Percentiles rank a stretch among this genome's conserved stretches.
Conservation (phyloP, 1,140 invertebrate species). For the Stenopsyche tienmushanensis region DNA sequence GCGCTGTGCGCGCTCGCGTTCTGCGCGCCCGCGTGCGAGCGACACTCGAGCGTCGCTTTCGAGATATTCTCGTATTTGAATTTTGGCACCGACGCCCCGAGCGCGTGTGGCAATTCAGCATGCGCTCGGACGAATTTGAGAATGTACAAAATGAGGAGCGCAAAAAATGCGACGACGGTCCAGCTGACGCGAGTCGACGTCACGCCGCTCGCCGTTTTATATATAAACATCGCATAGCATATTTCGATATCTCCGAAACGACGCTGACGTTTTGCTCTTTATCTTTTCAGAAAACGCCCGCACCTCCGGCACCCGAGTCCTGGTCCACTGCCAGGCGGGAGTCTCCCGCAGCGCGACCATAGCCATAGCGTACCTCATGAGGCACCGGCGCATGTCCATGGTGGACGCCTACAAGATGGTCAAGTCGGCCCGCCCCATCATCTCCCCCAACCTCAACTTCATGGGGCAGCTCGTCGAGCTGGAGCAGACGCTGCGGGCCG, state of each 20-base stretch:
- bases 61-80: too few relatives aligned
- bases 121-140: too few relatives aligned
- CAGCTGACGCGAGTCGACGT: not conserved
- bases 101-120: too few relatives aligned
- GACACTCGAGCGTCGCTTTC: too few relatives aligned
- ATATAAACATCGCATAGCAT: too few relatives aligned
- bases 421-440: slow-evolving; percentile 82
- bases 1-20: too few relatives aligned
- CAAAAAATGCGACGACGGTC: too few relatives aligned
- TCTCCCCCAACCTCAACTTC: slow-evolving; percentile 96
- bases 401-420: slow-evolving; percentile 88
- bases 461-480: slow-evolving; percentile 92
- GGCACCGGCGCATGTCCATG: slow-evolving; percentile 82
- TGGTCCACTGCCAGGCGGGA: slow-evolving; percentile 95
- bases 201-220: not conserved
- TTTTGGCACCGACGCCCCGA: too few relatives aligned
- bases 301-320: slow-evolving; percentile 72
- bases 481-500: slow-evolving; percentile 68
- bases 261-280: too few relatives aligned
- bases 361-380: slow-evolving; percentile 93
- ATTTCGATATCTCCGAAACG: too few relatives aligned
- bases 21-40: too few relatives aligned
- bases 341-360: slow-evolving; percentile 93
- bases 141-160: too few relatives aligned
- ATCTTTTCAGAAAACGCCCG: slow-evolving; percentile 80